phyloP scores from a whole-genome alignment of 1,140 invertebrate species.

The Heliconius hewitsoni region DNA sequence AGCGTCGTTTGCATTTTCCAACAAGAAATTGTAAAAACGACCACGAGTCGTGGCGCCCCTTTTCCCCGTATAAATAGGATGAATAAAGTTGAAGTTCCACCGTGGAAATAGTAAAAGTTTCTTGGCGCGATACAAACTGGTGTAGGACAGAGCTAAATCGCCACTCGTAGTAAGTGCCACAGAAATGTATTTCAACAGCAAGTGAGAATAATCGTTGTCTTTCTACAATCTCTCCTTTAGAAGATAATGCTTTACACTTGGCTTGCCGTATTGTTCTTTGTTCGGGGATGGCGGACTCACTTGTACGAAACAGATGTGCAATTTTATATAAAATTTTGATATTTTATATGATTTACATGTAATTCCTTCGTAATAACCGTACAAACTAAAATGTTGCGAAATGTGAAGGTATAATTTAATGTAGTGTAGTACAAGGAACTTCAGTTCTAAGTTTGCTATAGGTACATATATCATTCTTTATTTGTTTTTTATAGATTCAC shows the following conservation, averaged over 20 bases:
- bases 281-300: constrained; percentile 2
- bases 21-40: constrained; percentile 51
- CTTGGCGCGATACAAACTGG: constrained; percentile 44
- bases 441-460: no score
- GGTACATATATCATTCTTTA: no score
- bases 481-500: no score
- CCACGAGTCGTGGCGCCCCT: constrained; percentile 25
- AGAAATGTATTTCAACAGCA: constrained; percentile 75
- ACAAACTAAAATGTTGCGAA: background rate
- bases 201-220: constrained; percentile 72
- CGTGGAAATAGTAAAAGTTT: constrained; percentile 39
- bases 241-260: constrained; percentile 31
- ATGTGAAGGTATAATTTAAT: background rate
- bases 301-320: constrained; percentile 5
- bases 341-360: background rate
- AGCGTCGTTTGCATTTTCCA: constrained; percentile 61
- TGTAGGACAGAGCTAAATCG: constrained; percentile 73
- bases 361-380: background rate
- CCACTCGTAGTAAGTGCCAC: constrained; percentile 70
- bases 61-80: constrained; percentile 18
- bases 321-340: constrained; percentile 4
- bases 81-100: constrained; percentile 58
- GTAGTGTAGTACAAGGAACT: background rate
- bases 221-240: constrained; percentile 29
- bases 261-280: constrained; percentile 17